Evolutionary conservation across 1,140 invertebrate genomes (phyloP).

Genomic region (Drosophila bipectinata): DNA sequence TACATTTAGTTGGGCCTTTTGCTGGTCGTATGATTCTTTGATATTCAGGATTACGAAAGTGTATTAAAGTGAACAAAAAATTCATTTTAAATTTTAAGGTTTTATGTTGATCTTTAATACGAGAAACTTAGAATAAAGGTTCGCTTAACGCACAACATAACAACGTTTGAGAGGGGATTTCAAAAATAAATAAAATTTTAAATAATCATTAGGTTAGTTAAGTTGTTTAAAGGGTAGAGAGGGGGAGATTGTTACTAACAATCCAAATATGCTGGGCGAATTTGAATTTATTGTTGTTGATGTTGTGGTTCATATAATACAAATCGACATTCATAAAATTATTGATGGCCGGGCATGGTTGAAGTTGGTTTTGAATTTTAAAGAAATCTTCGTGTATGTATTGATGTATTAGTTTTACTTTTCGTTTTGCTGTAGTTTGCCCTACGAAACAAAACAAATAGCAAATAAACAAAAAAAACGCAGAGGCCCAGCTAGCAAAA

Average conservation of each 20-base stretch:
- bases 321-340: slow-evolving; percentile 57
- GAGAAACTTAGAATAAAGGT: slow-evolving; percentile 37
- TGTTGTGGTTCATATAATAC: slow-evolving; percentile 43
- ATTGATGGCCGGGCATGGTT: slow-evolving; percentile 29
- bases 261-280: slow-evolving; percentile 13
- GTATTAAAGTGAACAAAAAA: not conserved
- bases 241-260: not conserved
- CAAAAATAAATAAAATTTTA: slow-evolving; percentile 31
- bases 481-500: slow-evolving; percentile 52
- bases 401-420: slow-evolving; percentile 20
- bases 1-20: slow-evolving; percentile 51
- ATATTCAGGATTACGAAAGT: not conserved
- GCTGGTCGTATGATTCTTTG: slow-evolving; percentile 13
- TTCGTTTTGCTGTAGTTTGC: slow-evolving; percentile 39
- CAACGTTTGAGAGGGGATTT: slow-evolving; percentile 27
- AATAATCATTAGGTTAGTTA: slow-evolving; percentile 27
- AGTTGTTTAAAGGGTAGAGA: not conserved
- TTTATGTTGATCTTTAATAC: slow-evolving; percentile 31
- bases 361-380: slow-evolving; percentile 48
- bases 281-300: slow-evolving; percentile 26
- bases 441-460: slow-evolving; percentile 55
- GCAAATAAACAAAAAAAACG: slow-evolving; percentile 57
- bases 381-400: slow-evolving; percentile 18
- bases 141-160: slow-evolving; percentile 36
- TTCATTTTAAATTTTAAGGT: slow-evolving; percentile 1